phyloP scores from a whole-genome alignment of 2,113 vertebrate genomes.

The Phalacrocorax brasilianus region DNA sequence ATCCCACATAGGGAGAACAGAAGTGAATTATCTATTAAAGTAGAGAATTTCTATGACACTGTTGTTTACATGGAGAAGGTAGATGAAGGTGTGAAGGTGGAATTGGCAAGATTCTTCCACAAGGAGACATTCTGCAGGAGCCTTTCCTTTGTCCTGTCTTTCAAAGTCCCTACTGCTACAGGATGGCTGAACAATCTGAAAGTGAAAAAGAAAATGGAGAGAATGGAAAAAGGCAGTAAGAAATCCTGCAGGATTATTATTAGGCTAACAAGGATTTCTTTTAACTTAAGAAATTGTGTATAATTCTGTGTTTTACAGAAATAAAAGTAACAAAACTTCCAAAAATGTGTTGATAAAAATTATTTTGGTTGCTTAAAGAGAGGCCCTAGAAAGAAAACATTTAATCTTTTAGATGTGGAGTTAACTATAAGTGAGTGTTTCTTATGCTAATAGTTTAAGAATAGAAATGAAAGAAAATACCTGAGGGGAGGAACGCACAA shows the following conservation, averaged over 20 bases:
- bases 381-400: neutral
- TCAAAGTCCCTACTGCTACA: neutral
- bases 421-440: neutral
- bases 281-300: neutral
- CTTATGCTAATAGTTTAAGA: conserved; percentile 1
- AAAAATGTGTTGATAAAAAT: neutral
- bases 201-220: neutral
- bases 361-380: neutral
- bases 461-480: conserved; percentile 12
- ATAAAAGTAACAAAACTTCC: neutral
- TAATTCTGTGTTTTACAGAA: neutral
- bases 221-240: neutral
- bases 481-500: neutral
- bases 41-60: neutral
- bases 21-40: neutral
- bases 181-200: neutral
- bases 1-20: neutral
- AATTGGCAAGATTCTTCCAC: neutral
- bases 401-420: neutral
- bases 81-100: neutral
- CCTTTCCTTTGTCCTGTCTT: neutral
- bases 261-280: neutral
- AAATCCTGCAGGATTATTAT: neutral
- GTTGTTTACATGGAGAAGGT: neutral
- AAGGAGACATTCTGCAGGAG: neutral